A percentile compares a stretch with the other conserved stretches of the same genome.
Conservation (phyloP, 2,113 vertebrate genomes). For the Syngnathus typhle region DNA sequence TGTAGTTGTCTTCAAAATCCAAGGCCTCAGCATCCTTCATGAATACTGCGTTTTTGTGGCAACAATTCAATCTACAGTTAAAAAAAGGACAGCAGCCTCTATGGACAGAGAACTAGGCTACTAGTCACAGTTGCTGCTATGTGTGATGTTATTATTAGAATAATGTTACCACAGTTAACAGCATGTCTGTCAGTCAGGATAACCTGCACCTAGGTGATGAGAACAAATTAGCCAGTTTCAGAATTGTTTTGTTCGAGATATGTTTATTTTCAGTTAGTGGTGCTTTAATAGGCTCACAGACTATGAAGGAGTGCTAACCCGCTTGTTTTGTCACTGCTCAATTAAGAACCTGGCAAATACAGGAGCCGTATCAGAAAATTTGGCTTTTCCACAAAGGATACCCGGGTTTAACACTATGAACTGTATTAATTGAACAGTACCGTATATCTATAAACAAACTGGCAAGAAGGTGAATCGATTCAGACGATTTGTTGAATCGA, state of each 20-base stretch:
- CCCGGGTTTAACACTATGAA: too few relatives aligned
- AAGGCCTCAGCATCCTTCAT: slow-evolving; percentile 24
- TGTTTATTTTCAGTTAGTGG: neutral
- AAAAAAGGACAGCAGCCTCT: slow-evolving; percentile 17
- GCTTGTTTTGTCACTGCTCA: too few relatives aligned
- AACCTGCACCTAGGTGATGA: neutral
- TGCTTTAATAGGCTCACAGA: neutral
- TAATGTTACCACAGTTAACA: slow-evolving; percentile 23
- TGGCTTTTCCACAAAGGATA: too few relatives aligned
- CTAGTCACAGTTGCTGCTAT: slow-evolving; percentile 7
- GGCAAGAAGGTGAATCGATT: too few relatives aligned
- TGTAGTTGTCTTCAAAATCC: slow-evolving; percentile 18
- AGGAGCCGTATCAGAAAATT: too few relatives aligned
- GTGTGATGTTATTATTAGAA: neutral
- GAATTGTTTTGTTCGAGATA: neutral
- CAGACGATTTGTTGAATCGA: too few relatives aligned
- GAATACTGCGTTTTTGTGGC: slow-evolving; percentile 24
- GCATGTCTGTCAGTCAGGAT: neutral
- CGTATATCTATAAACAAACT: too few relatives aligned
- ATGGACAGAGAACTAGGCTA: slow-evolving; percentile 4
- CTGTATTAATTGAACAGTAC: too few relatives aligned
- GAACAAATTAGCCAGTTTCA: neutral
- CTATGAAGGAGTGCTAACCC: too few relatives aligned
- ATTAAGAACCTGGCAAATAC: too few relatives aligned
- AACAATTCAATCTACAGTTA: slow-evolving; percentile 11